A percentile compares a stretch with the other conserved stretches of the same genome.
phyloP scores from a whole-genome alignment of 2,888 invertebrate genomes.

The Platypus cylindrus region DNA sequence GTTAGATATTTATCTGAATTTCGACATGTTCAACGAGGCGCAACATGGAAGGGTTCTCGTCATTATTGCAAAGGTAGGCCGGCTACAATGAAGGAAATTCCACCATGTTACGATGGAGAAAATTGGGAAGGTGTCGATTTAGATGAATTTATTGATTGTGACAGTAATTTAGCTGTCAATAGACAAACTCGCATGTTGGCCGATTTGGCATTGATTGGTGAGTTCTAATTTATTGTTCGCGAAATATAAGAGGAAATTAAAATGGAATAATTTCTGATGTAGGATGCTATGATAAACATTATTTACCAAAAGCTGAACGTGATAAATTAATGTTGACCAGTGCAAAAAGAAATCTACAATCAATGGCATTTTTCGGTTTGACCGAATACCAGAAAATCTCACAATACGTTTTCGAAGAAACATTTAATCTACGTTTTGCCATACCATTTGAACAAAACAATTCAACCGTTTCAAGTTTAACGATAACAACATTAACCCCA shows the following conservation, averaged over 20 bases:
- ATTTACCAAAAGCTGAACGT: constrained; percentile 58
- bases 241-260: no score
- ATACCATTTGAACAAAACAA: constrained; percentile 89
- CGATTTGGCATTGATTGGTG: constrained; percentile 76
- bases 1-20: constrained; percentile 81
- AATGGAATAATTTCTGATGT: no score
- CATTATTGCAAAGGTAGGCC: constrained; percentile 63
- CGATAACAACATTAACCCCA: constrained; percentile 61
- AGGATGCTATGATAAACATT: constrained; percentile 81
- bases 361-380: constrained; percentile 95
- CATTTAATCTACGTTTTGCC: constrained; percentile 80
- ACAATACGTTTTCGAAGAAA: constrained; percentile 90
- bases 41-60: constrained; percentile 83
- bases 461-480: constrained; percentile 73
- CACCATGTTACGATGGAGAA: constrained; percentile 62
- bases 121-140: constrained; percentile 84
- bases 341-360: constrained; percentile 87
- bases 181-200: constrained; percentile 97
- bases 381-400: constrained; percentile 89
- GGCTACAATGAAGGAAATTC: constrained; percentile 71
- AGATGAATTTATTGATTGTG: constrained; percentile 82
- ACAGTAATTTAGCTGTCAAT: constrained; percentile 89
- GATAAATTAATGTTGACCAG: constrained; percentile 83
- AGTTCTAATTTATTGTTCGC: no score
- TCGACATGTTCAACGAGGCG: constrained; percentile 90